Evolutionary conservation across 2,113 vertebrate genomes (phyloP).

Genomic region (Protomyctophum bolini): DNA sequence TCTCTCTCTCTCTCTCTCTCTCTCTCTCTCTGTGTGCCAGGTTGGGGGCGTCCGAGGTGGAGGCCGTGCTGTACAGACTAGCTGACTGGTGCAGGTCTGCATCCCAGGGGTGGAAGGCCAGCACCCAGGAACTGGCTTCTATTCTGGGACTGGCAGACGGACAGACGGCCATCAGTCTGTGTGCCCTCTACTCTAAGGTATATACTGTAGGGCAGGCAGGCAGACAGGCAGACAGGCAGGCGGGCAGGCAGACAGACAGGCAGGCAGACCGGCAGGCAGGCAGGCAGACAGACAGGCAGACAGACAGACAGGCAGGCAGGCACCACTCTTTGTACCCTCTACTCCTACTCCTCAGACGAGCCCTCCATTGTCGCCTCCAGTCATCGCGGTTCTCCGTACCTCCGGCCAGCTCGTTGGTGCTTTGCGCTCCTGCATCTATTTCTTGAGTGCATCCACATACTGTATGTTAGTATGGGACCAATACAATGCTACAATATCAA

Average conservation of each 20-base stretch:
- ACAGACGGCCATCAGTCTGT: constrained; percentile 49
- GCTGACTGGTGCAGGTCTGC: constrained; percentile 64
- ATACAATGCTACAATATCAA: too few species aligned
- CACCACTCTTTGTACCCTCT: background rate
- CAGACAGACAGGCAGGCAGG: too few species aligned
- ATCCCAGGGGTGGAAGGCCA: constrained; percentile 19
- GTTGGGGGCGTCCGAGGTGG: constrained; percentile 32
- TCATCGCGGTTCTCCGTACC: too few species aligned
- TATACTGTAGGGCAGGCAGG: too few species aligned
- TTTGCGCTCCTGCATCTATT: too few species aligned
- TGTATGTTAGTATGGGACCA: too few species aligned
- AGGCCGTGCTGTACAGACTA: constrained; percentile 53
- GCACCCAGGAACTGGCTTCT: constrained; percentile 54
- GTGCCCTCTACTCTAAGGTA: constrained; percentile 48
- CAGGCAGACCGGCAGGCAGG: constrained; percentile 13
- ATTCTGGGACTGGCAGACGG: constrained; percentile 60
- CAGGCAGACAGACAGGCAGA: too few species aligned
- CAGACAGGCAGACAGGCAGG: too few species aligned
- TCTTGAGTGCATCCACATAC: too few species aligned
- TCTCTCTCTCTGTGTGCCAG: constrained; percentile 37
- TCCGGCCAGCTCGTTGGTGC: too few species aligned
- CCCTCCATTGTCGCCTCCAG: too few species aligned
- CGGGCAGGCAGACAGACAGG: constrained; percentile 11
- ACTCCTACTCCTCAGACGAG: too few species aligned
- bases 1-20: background rate